phyloP scores from a whole-genome alignment of 1,140 invertebrate genomes.

The Zophobas morio region DNA sequence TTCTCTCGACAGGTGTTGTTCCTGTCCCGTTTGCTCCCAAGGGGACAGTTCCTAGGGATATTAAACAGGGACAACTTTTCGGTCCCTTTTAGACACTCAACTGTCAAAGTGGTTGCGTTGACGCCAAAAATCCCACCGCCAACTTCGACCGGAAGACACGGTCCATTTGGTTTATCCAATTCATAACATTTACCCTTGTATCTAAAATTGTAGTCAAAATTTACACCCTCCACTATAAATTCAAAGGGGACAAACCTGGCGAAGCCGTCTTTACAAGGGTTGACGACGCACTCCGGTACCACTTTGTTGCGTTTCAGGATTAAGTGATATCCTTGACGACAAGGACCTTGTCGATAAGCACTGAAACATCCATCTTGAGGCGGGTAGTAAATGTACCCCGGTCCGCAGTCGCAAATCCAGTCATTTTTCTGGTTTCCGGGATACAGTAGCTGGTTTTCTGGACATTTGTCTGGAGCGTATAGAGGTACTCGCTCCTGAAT shows the following conservation, averaged over 20 bases:
- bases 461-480: constrained; percentile 71
- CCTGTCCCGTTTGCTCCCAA: constrained; percentile 55
- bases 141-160: constrained; percentile 53
- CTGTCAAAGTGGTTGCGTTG: constrained; percentile 56
- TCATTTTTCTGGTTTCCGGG: constrained; percentile 73
- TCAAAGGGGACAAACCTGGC: constrained; percentile 49
- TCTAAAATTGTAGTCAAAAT: constrained; percentile 19
- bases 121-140: constrained; percentile 62
- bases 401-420: constrained; percentile 79
- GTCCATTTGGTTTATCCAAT: constrained; percentile 55
- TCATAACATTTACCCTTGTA: constrained; percentile 45
- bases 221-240: neutral
- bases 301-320: constrained; percentile 70
- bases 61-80: constrained; percentile 55
- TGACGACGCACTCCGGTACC: constrained; percentile 73
- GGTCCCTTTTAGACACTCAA: constrained; percentile 59
- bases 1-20: constrained; percentile 50
- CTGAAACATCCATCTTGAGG: constrained; percentile 73
- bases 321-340: constrained; percentile 70
- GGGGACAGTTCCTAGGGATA: constrained; percentile 50
- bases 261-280: constrained; percentile 72
- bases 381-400: constrained; percentile 75
- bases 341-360: constrained; percentile 76
- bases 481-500: constrained; percentile 72
- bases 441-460: constrained; percentile 75